These are phyloP conservation scores for Hafferia zeledoni DNA, from an alignment of 2,797 vertebrate species.

Conservation along the genomic window DNA sequence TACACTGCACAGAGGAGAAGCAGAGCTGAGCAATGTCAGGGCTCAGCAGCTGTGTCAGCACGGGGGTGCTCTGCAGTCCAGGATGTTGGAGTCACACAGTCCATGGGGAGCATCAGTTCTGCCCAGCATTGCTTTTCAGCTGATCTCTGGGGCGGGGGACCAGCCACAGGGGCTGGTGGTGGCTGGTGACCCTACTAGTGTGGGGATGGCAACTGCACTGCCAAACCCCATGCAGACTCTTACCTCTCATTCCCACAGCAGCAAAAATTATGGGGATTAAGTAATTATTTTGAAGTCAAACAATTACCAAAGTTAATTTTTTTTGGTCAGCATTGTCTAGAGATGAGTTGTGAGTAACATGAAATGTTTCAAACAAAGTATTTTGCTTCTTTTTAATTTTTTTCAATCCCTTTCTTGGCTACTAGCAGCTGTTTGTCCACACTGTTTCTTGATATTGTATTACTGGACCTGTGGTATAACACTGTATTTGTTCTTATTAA, in stretches of 20 bases:
- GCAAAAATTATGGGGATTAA: not conserved
- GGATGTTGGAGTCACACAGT: accelerated
- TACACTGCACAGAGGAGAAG: accelerated
- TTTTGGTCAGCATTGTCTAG: not conserved
- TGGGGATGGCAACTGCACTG: not conserved
- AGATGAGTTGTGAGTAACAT: not conserved
- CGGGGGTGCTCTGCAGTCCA: accelerated
- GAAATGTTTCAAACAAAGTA: not conserved
- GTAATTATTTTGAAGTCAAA: not conserved
- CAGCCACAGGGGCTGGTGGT: not conserved
- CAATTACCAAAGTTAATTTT: not conserved
- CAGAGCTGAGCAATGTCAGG: not conserved
- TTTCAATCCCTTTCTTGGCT: not conserved
- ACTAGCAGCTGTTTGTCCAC: not conserved
- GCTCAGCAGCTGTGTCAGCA: not conserved
- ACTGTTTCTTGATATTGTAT: not conserved
- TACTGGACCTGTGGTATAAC: not conserved
- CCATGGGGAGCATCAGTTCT: not conserved
- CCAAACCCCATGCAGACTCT: not conserved
- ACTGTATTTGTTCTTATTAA: not conserved
- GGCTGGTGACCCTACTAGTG: not conserved
- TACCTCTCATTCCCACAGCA: not conserved
- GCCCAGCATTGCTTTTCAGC: accelerated
- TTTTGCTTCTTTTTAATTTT: not conserved
- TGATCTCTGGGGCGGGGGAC: accelerated